These are phyloP conservation scores for Pinna nobilis DNA, from an alignment of 1,140 invertebrate genomes.

Conservation along the genomic window DNA sequence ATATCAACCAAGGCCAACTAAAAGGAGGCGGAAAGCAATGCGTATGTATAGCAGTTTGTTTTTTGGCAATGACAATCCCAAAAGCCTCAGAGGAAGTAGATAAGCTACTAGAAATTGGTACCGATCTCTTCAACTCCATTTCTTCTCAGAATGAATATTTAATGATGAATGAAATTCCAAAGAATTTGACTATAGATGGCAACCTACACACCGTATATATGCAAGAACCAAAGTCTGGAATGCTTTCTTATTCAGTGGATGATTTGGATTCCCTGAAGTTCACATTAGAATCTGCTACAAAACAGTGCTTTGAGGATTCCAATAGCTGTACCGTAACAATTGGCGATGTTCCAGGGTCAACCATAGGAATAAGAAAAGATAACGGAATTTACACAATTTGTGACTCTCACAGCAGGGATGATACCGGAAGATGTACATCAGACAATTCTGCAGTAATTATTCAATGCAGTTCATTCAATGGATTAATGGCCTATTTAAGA, in stretches of 20 bases:
- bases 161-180: conserved; percentile 9
- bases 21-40: conserved; percentile 14
- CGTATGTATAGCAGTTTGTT: conserved; percentile 6
- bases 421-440: background rate
- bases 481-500: background rate
- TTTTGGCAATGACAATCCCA: background rate
- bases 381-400: background rate
- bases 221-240: conserved; percentile 7
- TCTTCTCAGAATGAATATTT: conserved; percentile 5
- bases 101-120: conserved; percentile 1
- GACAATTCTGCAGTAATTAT: conserved; percentile 9
- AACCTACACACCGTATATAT: background rate
- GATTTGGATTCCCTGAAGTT: background rate
- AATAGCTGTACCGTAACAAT: conserved; percentile 3
- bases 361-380: conserved; percentile 4
- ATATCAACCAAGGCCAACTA: conserved; percentile 1
- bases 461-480: background rate
- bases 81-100: conserved; percentile 3
- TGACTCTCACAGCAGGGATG: conserved; percentile 17
- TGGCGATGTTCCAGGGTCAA: conserved; percentile 12
- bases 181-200: background rate
- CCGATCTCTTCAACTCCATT: background rate
- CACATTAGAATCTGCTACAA: conserved; percentile 6
- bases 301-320: background rate
- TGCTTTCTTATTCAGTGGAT: background rate